phyloP scores from a whole-genome alignment of 2,113 vertebrate species.

The Addax nasomaculatus region DNA sequence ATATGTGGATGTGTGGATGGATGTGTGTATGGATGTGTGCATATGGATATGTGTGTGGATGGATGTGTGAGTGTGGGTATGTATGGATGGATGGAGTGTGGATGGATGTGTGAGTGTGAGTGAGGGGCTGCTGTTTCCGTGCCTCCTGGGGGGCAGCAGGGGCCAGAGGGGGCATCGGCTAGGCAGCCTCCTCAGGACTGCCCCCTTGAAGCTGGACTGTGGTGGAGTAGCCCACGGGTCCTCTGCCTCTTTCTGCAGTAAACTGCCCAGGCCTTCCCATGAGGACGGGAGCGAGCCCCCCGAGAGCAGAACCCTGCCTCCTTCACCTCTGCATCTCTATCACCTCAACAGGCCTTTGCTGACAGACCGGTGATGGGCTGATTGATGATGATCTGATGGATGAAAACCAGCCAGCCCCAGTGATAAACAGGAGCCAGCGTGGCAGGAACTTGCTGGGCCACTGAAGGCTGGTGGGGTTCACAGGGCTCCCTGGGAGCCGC shows the following conservation, averaged over 20 bases:
- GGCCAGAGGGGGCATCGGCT: not conserved
- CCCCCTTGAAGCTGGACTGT: not conserved
- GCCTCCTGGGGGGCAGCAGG: not conserved
- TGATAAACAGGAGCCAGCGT: not conserved
- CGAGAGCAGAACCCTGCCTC: not conserved
- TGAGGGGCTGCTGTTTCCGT: not conserved
- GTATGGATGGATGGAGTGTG: too few species aligned
- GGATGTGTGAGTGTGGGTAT: too few species aligned
- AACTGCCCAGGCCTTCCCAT: accelerated
- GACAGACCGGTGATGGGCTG: not conserved
- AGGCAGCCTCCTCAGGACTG: not conserved
- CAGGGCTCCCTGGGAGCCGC: not conserved
- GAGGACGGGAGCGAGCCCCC: not conserved
- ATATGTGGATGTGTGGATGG: too few species aligned
- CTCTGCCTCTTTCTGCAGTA: not conserved
- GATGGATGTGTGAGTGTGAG: too few species aligned
- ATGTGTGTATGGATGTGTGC: too few species aligned
- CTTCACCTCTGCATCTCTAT: not conserved
- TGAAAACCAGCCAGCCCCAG: not conserved
- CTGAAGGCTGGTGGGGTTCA: not conserved
- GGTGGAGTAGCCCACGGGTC: not conserved
- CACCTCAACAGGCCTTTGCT: not conserved
- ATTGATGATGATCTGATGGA: not conserved
- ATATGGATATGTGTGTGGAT: too few species aligned
- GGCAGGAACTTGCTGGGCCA: not conserved